phyloP scores from a whole-genome alignment of 2,113 vertebrate species.

The Ictidomys tridecemlineatus region DNA sequence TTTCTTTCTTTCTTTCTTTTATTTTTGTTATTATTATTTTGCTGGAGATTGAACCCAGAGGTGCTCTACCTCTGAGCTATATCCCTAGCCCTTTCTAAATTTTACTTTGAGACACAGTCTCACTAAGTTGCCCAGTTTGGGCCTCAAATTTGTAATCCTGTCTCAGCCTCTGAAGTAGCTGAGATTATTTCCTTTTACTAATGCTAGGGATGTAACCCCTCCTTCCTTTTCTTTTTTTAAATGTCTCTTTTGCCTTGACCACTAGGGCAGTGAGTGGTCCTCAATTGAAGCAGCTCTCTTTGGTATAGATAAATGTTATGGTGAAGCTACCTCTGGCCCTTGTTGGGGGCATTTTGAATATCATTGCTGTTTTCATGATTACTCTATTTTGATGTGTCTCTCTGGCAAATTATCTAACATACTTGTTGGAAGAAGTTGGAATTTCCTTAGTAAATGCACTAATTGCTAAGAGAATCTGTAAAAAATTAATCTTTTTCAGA shows the following conservation, averaged over 20 bases:
- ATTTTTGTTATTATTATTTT: background rate
- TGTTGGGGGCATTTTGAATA: background rate
- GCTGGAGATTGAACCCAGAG: background rate
- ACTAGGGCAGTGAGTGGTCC: no score
- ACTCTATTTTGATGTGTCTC: background rate
- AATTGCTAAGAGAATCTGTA: background rate
- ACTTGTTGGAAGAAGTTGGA: background rate
- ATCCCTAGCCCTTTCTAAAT: background rate
- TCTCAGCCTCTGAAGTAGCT: background rate
- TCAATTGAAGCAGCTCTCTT: background rate
- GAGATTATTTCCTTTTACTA: background rate
- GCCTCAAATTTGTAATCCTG: background rate
- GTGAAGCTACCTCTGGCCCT: background rate
- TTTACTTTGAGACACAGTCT: background rate
- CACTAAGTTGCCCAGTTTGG: background rate
- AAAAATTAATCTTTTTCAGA: constrained; percentile 11
- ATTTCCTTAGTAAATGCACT: constrained; percentile 35
- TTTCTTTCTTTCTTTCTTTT: no score
- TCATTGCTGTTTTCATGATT: background rate
- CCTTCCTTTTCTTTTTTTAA: background rate
- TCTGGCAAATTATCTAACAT: background rate
- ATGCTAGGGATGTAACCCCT: background rate
- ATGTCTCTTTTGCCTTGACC: background rate
- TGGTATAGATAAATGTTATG: background rate
- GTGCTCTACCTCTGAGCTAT: background rate